Evolutionary conservation across 2,797 vertebrate genomes (phyloP).

Genomic region (Rhinoraja longicauda): DNA sequence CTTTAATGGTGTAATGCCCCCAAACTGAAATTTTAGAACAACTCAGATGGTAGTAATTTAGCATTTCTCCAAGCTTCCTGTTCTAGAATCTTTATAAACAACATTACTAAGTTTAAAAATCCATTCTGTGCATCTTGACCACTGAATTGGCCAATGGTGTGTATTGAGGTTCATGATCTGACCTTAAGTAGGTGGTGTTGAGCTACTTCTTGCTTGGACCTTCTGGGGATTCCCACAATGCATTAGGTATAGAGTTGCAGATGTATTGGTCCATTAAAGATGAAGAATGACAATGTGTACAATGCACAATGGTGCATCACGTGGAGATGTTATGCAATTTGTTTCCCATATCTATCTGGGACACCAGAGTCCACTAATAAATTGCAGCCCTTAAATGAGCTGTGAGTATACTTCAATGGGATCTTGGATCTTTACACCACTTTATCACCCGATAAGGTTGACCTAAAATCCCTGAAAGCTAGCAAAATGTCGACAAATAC

Average conservation of each 20-base stretch:
- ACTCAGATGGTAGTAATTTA: background rate
- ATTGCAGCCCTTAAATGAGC: background rate
- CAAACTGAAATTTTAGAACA: background rate
- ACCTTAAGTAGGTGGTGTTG: background rate
- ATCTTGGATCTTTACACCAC: background rate
- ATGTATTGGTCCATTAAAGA: background rate
- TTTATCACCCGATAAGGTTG: background rate
- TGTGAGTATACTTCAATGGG: background rate
- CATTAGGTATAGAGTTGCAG: background rate
- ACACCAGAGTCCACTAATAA: background rate
- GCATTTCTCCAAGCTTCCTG: background rate
- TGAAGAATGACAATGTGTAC: background rate
- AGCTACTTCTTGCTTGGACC: background rate
- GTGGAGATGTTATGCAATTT: background rate
- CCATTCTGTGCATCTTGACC: background rate
- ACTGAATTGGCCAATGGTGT: background rate
- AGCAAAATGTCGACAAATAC: background rate
- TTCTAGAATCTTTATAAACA: background rate
- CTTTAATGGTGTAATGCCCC: background rate
- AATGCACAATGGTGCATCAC: background rate
- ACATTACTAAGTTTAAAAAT: background rate
- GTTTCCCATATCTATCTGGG: background rate
- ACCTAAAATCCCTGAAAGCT: background rate
- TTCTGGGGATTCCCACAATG: background rate
- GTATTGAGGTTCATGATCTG: background rate